Percentiles rank a stretch among this genome's conserved stretches.
Evolutionary conservation across 1,140 invertebrate genomes (phyloP).

Genomic region (Myzus persicae): DNA sequence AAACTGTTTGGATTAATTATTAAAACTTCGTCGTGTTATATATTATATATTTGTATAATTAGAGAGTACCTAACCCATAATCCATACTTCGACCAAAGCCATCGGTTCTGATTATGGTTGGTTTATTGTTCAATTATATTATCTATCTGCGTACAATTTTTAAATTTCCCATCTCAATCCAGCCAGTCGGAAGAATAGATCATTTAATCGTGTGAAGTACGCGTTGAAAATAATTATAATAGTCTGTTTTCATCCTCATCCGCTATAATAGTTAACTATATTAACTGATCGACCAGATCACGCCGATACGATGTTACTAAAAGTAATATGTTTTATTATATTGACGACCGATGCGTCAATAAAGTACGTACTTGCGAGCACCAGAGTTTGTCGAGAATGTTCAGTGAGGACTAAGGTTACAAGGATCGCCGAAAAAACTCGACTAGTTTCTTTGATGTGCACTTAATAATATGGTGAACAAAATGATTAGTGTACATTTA

Average conservation of each 20-base stretch:
- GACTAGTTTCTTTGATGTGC: constrained; percentile 15
- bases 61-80: not conserved
- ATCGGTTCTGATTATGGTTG: not conserved
- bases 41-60: not conserved
- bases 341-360: not conserved
- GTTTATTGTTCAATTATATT: not conserved
- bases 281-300: not conserved
- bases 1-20: not conserved
- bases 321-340: not conserved
- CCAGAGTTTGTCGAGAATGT: not conserved
- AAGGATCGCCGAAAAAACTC: not conserved
- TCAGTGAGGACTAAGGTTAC: not conserved
- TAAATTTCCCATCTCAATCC: too few species aligned
- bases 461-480: constrained; percentile 26
- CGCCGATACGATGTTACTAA: not conserved
- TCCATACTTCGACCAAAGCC: not conserved
- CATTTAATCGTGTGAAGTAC: too few species aligned
- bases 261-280: not conserved
- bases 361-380: not conserved
- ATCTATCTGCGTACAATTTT: too few species aligned
- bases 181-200: too few species aligned
- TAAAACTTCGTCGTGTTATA: not conserved
- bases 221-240: too few species aligned
- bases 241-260: not conserved
- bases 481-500: not conserved